Evolutionary conservation across 1,140 invertebrate species (phyloP).

Genomic region (Papilio aristodemus): DNA sequence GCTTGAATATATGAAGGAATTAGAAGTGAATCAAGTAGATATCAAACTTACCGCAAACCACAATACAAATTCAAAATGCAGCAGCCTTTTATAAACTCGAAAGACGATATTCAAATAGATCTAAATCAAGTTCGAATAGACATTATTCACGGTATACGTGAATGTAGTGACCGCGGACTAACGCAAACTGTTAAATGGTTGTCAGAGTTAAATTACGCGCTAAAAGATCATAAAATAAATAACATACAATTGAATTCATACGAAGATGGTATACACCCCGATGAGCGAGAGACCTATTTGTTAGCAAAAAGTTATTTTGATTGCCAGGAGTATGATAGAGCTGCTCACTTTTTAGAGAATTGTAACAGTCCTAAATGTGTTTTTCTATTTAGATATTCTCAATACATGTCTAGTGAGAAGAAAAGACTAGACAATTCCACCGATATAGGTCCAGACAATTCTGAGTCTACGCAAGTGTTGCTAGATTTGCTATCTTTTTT

Average conservation of each 20-base stretch:
- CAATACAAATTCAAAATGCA: constrained; percentile 44
- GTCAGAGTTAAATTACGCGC: constrained; percentile 89
- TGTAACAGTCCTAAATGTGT: constrained; percentile 83
- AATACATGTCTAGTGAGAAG: constrained; percentile 94
- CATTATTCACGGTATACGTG: constrained; percentile 83
- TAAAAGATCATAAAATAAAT: constrained; percentile 84
- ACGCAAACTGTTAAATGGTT: constrained; percentile 91
- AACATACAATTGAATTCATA: constrained; percentile 59
- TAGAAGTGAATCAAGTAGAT: background rate
- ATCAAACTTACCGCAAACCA: background rate
- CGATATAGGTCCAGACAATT: constrained; percentile 83
- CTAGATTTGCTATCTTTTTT: constrained; percentile 73
- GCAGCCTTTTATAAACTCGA: constrained; percentile 57
- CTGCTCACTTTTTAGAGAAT: constrained; percentile 90
- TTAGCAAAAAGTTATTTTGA: constrained; percentile 95
- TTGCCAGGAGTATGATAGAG: constrained; percentile 94
- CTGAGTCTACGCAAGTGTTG: constrained; percentile 70
- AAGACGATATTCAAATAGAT: constrained; percentile 79
- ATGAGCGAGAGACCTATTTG: constrained; percentile 87
- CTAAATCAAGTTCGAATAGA: constrained; percentile 84
- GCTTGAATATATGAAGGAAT: background rate
- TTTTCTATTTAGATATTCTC: constrained; percentile 92
- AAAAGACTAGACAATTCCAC: constrained; percentile 92
- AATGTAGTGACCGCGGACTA: constrained; percentile 87
- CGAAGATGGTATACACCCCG: constrained; percentile 66